phyloP scores from a whole-genome alignment of 2,888 invertebrate genomes.

The Tanytarsus gracilentus region DNA sequence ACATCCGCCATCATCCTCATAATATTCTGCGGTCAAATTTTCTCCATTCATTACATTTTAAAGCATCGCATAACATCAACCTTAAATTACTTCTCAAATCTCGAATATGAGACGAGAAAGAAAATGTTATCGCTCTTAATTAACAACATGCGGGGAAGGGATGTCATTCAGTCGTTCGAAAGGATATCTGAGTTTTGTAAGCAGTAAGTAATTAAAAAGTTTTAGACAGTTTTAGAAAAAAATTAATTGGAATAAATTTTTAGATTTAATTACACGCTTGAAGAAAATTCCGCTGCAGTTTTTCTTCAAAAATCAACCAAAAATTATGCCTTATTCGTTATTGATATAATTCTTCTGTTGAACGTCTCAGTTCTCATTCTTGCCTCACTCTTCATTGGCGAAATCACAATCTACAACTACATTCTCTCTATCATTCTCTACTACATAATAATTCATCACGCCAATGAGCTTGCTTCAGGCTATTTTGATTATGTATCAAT shows the following conservation, averaged over 20 bases:
- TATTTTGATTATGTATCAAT: slow-evolving; percentile 5
- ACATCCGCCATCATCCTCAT: slow-evolving; percentile 19
- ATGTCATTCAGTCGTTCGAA: slow-evolving; percentile 30
- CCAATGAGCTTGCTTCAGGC: not conserved
- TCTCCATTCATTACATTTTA: slow-evolving; percentile 16
- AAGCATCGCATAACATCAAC: slow-evolving; percentile 14
- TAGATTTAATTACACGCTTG: slow-evolving; percentile 12
- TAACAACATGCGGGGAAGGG: slow-evolving; percentile 28
- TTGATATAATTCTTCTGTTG: slow-evolving; percentile 26
- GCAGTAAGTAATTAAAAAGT: slow-evolving; percentile 20
- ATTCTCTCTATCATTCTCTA: slow-evolving; percentile 15
- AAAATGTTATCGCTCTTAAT: slow-evolving; percentile 15
- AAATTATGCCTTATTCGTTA: slow-evolving; percentile 28
- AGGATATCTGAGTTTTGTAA: slow-evolving; percentile 24
- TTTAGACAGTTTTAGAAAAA: not conserved
- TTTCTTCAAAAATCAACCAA: slow-evolving; percentile 29
- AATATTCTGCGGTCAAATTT: slow-evolving; percentile 1
- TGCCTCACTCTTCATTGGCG: slow-evolving; percentile 9
- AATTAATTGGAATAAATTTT: not conserved
- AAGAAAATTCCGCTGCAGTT: slow-evolving; percentile 30
- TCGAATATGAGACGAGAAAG: slow-evolving; percentile 27
- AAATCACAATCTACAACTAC: slow-evolving; percentile 26
- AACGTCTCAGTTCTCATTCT: slow-evolving; percentile 10
- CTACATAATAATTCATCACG: slow-evolving; percentile 15
- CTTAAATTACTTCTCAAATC: slow-evolving; percentile 17